Percentiles rank a stretch among this genome's conserved stretches.
These are phyloP conservation scores for Disparrhopalites patrizii DNA, from an alignment of 2,888 invertebrate genomes.

Conservation along the genomic window DNA sequence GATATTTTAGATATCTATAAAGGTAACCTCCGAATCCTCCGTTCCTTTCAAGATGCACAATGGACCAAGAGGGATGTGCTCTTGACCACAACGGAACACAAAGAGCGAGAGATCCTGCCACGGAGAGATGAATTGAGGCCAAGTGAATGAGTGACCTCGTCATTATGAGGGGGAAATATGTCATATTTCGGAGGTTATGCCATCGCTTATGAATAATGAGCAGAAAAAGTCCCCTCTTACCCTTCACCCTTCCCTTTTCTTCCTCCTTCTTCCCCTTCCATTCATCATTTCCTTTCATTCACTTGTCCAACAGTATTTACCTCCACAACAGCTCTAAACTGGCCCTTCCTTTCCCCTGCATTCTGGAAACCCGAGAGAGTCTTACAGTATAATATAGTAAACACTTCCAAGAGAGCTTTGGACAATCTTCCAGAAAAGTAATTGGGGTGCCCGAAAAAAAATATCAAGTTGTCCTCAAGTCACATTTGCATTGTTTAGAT, in stretches of 20 bases:
- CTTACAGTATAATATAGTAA: too few species aligned
- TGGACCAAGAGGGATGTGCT: too few species aligned
- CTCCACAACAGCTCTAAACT: too few species aligned
- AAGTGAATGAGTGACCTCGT: background rate
- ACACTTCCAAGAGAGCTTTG: too few species aligned
- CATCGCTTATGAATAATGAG: slow-evolving; percentile 5
- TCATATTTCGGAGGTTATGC: slow-evolving; percentile 7
- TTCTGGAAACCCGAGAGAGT: too few species aligned
- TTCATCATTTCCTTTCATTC: slow-evolving; percentile 10
- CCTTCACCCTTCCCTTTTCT: slow-evolving; percentile 7
- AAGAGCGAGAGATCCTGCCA: background rate
- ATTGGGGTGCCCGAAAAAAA: too few species aligned
- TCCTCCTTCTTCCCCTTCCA: slow-evolving; percentile 1
- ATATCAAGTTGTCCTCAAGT: too few species aligned
- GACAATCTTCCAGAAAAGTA: too few species aligned
- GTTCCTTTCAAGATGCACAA: too few species aligned
- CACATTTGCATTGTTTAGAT: too few species aligned
- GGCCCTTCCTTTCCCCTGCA: too few species aligned
- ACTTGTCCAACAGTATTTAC: slow-evolving; percentile 6
- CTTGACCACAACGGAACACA: slow-evolving; percentile 3
- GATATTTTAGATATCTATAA: too few species aligned
- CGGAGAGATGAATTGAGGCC: background rate
- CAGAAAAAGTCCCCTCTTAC: background rate
- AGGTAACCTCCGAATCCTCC: background rate
- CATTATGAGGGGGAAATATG: background rate